A percentile compares a stretch with the other conserved stretches of the same genome.
Conservation (phyloP, 2,888 invertebrate genomes). For the Chydorus sphaericus region DNA sequence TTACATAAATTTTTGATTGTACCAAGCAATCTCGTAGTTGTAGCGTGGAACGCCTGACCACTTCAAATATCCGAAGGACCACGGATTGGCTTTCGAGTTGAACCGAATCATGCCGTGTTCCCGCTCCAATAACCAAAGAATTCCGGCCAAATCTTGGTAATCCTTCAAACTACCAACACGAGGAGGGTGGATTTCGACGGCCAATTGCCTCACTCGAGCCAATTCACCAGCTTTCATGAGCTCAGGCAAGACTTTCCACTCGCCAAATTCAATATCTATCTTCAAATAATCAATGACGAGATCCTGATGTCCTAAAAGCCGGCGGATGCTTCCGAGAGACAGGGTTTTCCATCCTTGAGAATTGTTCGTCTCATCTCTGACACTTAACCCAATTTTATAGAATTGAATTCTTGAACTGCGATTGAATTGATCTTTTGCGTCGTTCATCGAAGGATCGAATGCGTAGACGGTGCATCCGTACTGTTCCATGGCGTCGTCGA, state of each 20-base stretch:
- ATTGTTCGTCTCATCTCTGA: background rate
- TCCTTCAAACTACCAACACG: background rate
- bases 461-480: constrained; percentile 26
- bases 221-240: background rate
- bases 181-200: background rate
- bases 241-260: background rate
- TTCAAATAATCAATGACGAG: no score
- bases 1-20: no score
- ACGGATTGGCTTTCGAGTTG: background rate
- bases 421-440: constrained; percentile 10
- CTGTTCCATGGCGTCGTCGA: constrained; percentile 18
- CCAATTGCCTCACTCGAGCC: background rate
- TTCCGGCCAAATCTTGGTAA: background rate
- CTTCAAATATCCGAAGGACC: background rate
- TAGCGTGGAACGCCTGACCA: background rate
- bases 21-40: background rate
- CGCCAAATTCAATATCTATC: background rate
- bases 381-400: constrained; percentile 17
- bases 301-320: no score
- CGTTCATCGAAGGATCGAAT: constrained; percentile 24
- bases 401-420: constrained; percentile 23
- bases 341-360: background rate
- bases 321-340: background rate
- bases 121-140: background rate
- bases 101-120: background rate